Evolutionary conservation across 2,888 invertebrate genomes (phyloP).

Genomic region (Clusia tigrina): DNA sequence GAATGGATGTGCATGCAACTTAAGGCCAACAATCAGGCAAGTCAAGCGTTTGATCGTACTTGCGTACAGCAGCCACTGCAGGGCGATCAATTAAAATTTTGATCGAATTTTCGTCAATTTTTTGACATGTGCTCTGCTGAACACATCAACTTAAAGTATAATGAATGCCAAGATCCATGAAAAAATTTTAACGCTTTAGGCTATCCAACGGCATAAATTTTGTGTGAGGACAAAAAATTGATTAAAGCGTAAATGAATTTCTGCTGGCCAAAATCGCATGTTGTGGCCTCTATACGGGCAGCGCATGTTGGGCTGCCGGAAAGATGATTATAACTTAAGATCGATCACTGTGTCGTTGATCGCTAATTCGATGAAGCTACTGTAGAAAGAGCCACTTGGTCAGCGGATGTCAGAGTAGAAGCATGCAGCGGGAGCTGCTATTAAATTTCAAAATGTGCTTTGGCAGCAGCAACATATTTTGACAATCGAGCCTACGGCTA

Average conservation of each 20-base stretch:
- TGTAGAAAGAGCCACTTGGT: conserved; percentile 45
- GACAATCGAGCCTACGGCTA: conserved; percentile 32
- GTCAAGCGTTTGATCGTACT: no score
- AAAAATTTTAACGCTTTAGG: conserved; percentile 30
- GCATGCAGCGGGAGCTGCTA: conserved; percentile 32
- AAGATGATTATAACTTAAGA: conserved; percentile 58
- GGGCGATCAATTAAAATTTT: conserved; percentile 66
- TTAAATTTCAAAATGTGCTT: conserved; percentile 44
- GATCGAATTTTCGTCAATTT: conserved; percentile 65
- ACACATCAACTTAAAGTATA: neutral
- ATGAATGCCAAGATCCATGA: conserved; percentile 45
- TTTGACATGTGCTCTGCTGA: conserved; percentile 58
- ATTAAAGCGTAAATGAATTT: conserved; percentile 64
- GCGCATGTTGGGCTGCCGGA: neutral
- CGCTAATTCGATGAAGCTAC: conserved; percentile 62
- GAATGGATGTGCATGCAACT: neutral
- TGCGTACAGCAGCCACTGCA: conserved; percentile 63
- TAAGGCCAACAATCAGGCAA: no score
- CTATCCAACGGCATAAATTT: neutral
- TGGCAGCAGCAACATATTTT: conserved; percentile 25
- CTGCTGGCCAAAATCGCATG: conserved; percentile 34
- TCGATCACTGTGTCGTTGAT: conserved; percentile 60
- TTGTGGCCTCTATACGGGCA: neutral
- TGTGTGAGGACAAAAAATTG: conserved; percentile 47
- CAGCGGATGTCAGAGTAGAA: conserved; percentile 14